A percentile compares a stretch with the other conserved stretches of the same genome.
phyloP scores from a whole-genome alignment of 2,888 invertebrate species.

The Andricus curvator region DNA sequence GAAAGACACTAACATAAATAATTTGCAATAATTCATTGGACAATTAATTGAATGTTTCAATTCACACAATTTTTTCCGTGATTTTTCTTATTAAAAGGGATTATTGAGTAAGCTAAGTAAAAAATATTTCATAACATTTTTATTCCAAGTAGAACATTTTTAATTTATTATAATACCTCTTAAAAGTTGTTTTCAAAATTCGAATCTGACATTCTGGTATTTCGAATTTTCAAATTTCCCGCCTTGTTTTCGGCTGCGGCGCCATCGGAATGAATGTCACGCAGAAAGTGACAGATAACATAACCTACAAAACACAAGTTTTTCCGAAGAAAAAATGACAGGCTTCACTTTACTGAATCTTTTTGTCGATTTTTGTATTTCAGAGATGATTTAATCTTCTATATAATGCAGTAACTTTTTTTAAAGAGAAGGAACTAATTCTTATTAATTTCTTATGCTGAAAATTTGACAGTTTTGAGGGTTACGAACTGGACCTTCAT shows the following conservation, averaged over 20 bases:
- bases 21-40: too few relatives aligned
- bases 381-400: neutral
- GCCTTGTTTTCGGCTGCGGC: neutral
- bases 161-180: too few relatives aligned
- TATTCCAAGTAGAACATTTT: too few relatives aligned
- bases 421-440: neutral
- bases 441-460: neutral
- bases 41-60: too few relatives aligned
- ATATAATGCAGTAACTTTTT: neutral
- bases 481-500: neutral
- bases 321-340: neutral
- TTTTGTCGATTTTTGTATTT: neutral
- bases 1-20: too few relatives aligned
- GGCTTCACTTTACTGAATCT: neutral
- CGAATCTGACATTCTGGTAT: neutral
- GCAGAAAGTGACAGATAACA: neutral
- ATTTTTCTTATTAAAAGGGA: too few relatives aligned
- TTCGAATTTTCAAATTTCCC: neutral
- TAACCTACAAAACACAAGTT: neutral
- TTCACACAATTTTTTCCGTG: too few relatives aligned
- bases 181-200: neutral
- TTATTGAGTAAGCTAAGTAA: too few relatives aligned
- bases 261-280: neutral
- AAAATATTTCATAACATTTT: too few relatives aligned
- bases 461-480: constrained; percentile 17